Percentiles rank a stretch among this genome's conserved stretches.
These are phyloP conservation scores for Pipa parva DNA, from an alignment of 2,113 vertebrate species.

Conservation along the genomic window DNA sequence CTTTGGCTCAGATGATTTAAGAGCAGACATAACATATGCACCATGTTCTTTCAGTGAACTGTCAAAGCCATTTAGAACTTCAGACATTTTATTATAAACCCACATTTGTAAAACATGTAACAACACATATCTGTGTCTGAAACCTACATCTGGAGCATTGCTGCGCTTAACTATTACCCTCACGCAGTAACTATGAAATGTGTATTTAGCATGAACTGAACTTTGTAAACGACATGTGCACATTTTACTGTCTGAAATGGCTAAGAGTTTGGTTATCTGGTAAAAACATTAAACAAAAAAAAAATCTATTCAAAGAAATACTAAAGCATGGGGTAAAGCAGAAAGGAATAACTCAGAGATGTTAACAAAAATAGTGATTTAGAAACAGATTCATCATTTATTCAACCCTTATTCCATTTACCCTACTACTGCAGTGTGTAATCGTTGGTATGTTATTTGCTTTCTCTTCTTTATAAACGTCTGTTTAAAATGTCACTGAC, in stretches of 20 bases:
- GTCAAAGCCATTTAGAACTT: conserved; percentile 60
- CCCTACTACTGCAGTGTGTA: neutral
- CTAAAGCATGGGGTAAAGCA: neutral
- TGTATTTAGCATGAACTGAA: conserved; percentile 45
- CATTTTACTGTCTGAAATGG: conserved; percentile 39
- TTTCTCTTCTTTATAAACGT: too few relatives aligned
- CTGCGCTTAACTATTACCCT: conserved; percentile 47
- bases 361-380: conserved; percentile 2
- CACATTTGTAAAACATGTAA: conserved; percentile 50
- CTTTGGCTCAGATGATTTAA: conserved; percentile 60
- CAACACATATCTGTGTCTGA: conserved; percentile 45
- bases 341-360: neutral
- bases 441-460: too few relatives aligned
- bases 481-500: too few relatives aligned
- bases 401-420: neutral
- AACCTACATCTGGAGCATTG: conserved; percentile 52
- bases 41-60: conserved; percentile 52
- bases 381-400: neutral
- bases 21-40: conserved; percentile 50
- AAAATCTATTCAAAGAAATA: conserved; percentile 20
- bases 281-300: conserved; percentile 49
- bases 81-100: conserved; percentile 55
- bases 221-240: conserved; percentile 48
- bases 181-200: conserved; percentile 44
- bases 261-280: conserved; percentile 45